A percentile compares a stretch with the other conserved stretches of the same genome.
Evolutionary conservation across 1,140 invertebrate species (phyloP).

Genomic region (Euschistus heros): DNA sequence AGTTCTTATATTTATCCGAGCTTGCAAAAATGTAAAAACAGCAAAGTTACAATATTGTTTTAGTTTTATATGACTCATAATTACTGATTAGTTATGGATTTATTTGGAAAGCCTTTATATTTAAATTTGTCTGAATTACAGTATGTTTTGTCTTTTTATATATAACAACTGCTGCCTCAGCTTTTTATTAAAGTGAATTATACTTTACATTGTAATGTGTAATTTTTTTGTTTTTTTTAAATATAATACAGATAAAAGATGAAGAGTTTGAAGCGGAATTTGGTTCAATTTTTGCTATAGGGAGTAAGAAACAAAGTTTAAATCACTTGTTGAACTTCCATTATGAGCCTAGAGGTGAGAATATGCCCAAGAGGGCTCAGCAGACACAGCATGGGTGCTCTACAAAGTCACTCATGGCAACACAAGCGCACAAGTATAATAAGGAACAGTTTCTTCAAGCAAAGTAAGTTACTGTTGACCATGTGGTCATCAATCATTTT

Average conservation of each 20-base stretch:
- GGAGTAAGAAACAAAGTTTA: constrained; percentile 83
- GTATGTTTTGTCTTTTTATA: too few relatives aligned
- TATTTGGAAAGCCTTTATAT: too few relatives aligned
- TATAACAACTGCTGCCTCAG: too few relatives aligned
- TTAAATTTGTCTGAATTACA: too few relatives aligned
- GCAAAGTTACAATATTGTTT: too few relatives aligned
- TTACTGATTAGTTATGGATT: too few relatives aligned
- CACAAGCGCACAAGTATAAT: constrained; percentile 61
- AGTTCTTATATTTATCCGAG: too few relatives aligned
- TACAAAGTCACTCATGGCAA: constrained; percentile 32
- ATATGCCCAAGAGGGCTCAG: constrained; percentile 1
- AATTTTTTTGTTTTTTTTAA: constrained; percentile 17
- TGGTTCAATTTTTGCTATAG: constrained; percentile 66
- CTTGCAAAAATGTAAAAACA: too few relatives aligned
- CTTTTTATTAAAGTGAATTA: too few relatives aligned
- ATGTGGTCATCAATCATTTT: not conserved
- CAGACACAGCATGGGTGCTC: constrained; percentile 20
- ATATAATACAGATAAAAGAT: constrained; percentile 37
- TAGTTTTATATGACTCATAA: too few relatives aligned
- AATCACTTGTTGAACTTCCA: constrained; percentile 87
- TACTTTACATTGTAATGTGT: too few relatives aligned
- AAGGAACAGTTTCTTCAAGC: constrained; percentile 90
- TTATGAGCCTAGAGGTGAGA: constrained; percentile 46
- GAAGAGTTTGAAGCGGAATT: constrained; percentile 53
- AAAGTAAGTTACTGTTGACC: constrained; percentile 50